Evolutionary conservation across 2,797 vertebrate species (phyloP), one percentile per base, ranked within the genome.

Genomic region (Poeciliopsis infans): DNA sequence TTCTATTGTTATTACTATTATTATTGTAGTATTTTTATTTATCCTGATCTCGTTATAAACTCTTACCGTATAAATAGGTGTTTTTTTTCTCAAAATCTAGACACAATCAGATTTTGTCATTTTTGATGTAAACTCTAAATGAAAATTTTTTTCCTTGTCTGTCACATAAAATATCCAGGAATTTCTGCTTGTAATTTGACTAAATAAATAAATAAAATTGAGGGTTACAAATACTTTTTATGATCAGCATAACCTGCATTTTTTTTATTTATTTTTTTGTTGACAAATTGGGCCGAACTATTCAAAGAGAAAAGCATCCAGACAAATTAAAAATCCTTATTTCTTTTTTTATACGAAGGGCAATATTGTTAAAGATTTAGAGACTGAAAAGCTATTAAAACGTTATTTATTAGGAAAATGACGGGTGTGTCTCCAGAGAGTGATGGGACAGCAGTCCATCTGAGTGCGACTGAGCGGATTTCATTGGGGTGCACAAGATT

Each of bases 401-500:
- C 5, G 8, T 11, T 41, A 23, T 41, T 43, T 43, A 13, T 43
- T 7, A 8, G 15, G 33, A 64, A 36, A 20, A 41, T 39, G 2
- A 43, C 4, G 16, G 13, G 49, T 47, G 71, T 31, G 31, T 76
- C 25, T 55, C 20, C 8, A 41, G 12, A 72, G 33, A 45, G 25
- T 45, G 47, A 79, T 16, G 11, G 11, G 7, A 8, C 1, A 25
- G n/a, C 6, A 2, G 43, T 69, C 4, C 3, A 66, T 73, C 68
- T 33, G 8, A 33, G 25, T 41, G 69, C 57, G 43, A 20, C 20
- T 47, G 53, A 49, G 25, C 36, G 61, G 28, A 49, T 74, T n/a
- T 81, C 0, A 72, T 43, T 5, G 43, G 23, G 45, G 81, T 75
- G 75, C 71, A 49, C 55, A 77, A 51, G 79, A 53, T 83, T 85